Conservation (phyloP, 2,888 invertebrate genomes). For the Thelaira solivaga region DNA sequence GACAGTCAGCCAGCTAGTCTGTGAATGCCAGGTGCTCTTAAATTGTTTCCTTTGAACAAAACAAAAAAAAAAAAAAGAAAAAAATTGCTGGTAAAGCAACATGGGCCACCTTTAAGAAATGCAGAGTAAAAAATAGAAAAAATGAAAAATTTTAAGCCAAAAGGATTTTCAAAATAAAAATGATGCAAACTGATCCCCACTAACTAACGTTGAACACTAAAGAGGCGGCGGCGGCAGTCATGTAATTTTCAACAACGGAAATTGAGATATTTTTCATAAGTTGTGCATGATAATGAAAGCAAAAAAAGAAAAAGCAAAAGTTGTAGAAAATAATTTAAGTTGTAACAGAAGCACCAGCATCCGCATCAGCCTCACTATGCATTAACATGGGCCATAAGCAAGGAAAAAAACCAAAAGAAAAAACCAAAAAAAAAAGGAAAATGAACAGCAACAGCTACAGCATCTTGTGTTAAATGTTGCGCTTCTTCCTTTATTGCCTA, state of each 20-base stretch:
- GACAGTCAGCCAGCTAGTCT: too few species aligned
- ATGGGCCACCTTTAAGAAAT: slow-evolving; percentile 48
- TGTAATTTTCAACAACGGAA: slow-evolving; percentile 68
- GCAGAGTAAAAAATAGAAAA: neutral
- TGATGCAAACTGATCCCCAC: neutral
- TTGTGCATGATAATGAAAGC: slow-evolving; percentile 59
- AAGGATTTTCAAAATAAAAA: slow-evolving; percentile 39
- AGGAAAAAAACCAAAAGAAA: too few species aligned
- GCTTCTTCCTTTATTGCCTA: slow-evolving; percentile 18
- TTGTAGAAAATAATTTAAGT: slow-evolving; percentile 1
- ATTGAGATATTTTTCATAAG: slow-evolving; percentile 71
- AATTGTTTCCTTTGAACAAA: neutral
- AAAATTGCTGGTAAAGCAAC: neutral
- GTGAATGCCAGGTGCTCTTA: slow-evolving; percentile 47
- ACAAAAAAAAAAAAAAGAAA: neutral
- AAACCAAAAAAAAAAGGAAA: too few species aligned
- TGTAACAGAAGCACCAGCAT: neutral
- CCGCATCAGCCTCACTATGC: too few species aligned
- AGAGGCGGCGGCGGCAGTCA: slow-evolving; percentile 56
- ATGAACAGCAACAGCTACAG: slow-evolving; percentile 29
- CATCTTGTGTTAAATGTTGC: slow-evolving; percentile 28
- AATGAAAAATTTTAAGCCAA: slow-evolving; percentile 7
- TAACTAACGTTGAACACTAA: slow-evolving; percentile 26
- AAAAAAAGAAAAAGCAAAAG: neutral
- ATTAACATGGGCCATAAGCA: too few species aligned